A percentile compares a stretch with the other conserved stretches of the same genome.
Evolutionary conservation across 2,113 vertebrate species (phyloP).

Genomic region (Anguilla japonica): DNA sequence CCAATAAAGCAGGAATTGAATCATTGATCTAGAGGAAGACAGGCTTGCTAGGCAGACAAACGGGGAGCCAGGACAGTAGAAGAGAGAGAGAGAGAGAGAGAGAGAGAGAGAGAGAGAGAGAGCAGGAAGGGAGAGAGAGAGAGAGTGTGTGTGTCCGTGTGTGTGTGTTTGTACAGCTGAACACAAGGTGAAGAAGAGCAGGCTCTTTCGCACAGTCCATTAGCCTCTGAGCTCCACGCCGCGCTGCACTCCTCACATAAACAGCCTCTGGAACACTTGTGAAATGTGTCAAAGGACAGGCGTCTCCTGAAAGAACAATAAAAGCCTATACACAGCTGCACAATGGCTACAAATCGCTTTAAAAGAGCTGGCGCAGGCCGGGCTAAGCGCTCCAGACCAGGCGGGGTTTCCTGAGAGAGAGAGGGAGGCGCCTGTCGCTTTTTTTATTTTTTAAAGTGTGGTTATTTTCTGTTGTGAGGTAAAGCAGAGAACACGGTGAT

Average conservation of each 20-base stretch:
- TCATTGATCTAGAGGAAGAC: slow-evolving; percentile 47
- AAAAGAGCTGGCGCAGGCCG: slow-evolving; percentile 19
- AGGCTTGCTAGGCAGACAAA: background rate
- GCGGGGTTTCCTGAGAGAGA: background rate
- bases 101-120: slow-evolving; percentile 13
- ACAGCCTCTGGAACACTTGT: slow-evolving; percentile 83
- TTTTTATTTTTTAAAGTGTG: too few species aligned
- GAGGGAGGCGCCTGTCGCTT: background rate
- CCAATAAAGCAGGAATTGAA: too few species aligned
- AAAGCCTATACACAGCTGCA: slow-evolving; percentile 61
- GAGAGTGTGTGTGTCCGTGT: slow-evolving; percentile 42
- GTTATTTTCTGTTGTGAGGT: background rate
- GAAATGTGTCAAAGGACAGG: slow-evolving; percentile 72
- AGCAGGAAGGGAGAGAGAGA: slow-evolving; percentile 54
- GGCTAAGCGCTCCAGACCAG: background rate
- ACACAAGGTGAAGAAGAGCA: slow-evolving; percentile 95
- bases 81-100: slow-evolving; percentile 40
- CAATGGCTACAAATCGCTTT: slow-evolving; percentile 53
- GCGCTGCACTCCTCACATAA: slow-evolving; percentile 94
- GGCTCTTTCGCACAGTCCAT: slow-evolving; percentile 93
- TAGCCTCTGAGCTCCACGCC: slow-evolving; percentile 88
- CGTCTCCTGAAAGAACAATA: slow-evolving; percentile 72
- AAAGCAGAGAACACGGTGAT: background rate
- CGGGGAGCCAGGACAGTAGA: background rate
- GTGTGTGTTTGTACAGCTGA: slow-evolving; percentile 97